These are phyloP conservation scores for Amia ocellicauda DNA, from an alignment of 2,113 vertebrate genomes.

Conservation along the genomic window DNA sequence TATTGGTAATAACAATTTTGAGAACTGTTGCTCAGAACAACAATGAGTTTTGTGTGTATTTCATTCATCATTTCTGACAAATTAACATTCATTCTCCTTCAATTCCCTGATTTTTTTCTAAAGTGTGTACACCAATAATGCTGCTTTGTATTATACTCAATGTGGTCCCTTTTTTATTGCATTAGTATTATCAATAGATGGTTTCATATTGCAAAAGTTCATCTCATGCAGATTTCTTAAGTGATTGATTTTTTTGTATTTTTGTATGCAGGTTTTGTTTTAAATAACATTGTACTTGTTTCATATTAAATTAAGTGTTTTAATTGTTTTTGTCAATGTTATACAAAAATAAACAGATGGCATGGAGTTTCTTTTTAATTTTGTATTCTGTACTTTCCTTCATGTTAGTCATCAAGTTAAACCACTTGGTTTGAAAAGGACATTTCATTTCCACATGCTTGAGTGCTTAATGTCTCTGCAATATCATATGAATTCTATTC, in stretches of 20 bases:
- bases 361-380: no score
- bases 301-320: constrained; percentile 16
- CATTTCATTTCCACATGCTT: no score
- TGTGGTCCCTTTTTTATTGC: neutral
- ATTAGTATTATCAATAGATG: constrained; percentile 17
- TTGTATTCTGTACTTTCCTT: no score
- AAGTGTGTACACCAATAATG: neutral
- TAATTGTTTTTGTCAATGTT: no score
- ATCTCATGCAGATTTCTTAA: constrained; percentile 39
- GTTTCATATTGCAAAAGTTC: constrained; percentile 32
- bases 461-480: no score
- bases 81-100: no score
- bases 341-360: no score
- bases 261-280: constrained; percentile 30
- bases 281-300: constrained; percentile 34
- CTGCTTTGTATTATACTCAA: constrained; percentile 1
- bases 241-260: constrained; percentile 28
- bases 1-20: no score
- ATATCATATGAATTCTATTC: no score
- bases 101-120: constrained; percentile 7
- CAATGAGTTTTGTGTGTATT: neutral
- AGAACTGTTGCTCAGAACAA: neutral
- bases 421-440: no score
- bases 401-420: no score
- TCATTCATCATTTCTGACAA: neutral